Evolutionary conservation across 2,797 vertebrate species (phyloP), one percentile per base, ranked within the genome.

Genomic region (Premnoplex brunnescens): DNA sequence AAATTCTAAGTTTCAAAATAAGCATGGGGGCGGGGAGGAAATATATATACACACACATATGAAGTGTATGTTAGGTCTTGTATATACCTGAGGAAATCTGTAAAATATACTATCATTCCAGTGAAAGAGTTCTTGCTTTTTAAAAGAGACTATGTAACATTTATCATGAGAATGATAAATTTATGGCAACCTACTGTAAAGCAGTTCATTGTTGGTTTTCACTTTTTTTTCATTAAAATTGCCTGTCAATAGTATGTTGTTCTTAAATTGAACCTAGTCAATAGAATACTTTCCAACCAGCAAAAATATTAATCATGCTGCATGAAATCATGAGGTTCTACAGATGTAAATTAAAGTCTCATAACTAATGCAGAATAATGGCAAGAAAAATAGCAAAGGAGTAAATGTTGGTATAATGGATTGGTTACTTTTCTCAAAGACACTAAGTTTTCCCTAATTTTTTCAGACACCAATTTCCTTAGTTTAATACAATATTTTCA

Each of bases 11-110:
- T 43, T 88, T 36, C 62, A 68, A 22, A 79, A 68, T 24, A 26
- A 36, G 16, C 0, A 0, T 30, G 12, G 7, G 24, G 5, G 7
- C 4, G 1, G 0, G 19, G 8, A 18, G 6, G 9, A 56, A 63
- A 54, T 14, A 43, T 4, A 48, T 13, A 12, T 5, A 21, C 2
- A 55, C 2, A 60, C 8, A 30, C 2, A 83, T 0, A 59, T 3
- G 44, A 64, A 15, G 48, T 26, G 8, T 49, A 81, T 77, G 22
- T 41, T 37, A 54, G 1, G 6, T 48, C 23, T 22, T 20, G 12
- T 6, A 46, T 22, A 2, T 11, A 63, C 34, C 7, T 54, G 41
- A 84, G 44, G 3, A 81, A 48, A 63, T 41, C 8, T 55, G 23
- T 37, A 86, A 83, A 73, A 86, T 10, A 16, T 12, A 41, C 27